These are phyloP conservation scores for Rhagonycha lutea DNA, from an alignment of 2,888 invertebrate species.

Conservation along the genomic window DNA sequence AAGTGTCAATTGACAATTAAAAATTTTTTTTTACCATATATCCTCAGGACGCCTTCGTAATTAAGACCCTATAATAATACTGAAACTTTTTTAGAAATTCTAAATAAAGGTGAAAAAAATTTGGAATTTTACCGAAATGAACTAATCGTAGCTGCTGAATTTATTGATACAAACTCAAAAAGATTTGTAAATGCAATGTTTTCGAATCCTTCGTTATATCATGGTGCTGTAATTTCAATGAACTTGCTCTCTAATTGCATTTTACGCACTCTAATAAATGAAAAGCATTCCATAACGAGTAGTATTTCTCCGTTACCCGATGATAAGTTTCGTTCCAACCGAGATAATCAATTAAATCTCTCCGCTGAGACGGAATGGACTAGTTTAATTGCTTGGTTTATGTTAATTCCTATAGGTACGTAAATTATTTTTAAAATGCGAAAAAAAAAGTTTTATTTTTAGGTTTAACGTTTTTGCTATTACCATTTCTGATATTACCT, in stretches of 20 bases:
- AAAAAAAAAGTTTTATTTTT: constrained; percentile 6
- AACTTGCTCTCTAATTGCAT: constrained; percentile 58
- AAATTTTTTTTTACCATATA: too few relatives aligned
- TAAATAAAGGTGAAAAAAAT: constrained; percentile 50
- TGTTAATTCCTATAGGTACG: constrained; percentile 48
- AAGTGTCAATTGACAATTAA: too few relatives aligned
- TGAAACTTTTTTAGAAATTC: constrained; percentile 46
- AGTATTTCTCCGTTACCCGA: constrained; percentile 47
- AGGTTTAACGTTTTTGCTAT: constrained; percentile 53
- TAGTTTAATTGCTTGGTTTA: constrained; percentile 44
- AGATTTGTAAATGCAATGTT: constrained; percentile 54
- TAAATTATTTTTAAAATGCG: not conserved
- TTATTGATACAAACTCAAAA: constrained; percentile 46
- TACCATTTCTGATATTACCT: constrained; percentile 64
- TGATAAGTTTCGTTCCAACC: not conserved
- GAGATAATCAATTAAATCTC: not conserved
- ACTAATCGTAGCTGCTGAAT: constrained; percentile 57
- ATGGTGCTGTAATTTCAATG: constrained; percentile 58
- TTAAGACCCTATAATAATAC: not conserved
- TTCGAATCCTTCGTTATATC: constrained; percentile 57
- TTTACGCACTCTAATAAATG: constrained; percentile 50
- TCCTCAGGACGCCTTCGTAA: too few relatives aligned
- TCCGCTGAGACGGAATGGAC: too few relatives aligned
- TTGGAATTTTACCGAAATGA: constrained; percentile 55
- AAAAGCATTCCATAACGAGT: constrained; percentile 45